Percentiles rank a stretch among this genome's conserved stretches.
Conservation (phyloP, 92 coral and sea anemone species). For the Meandrina meandrites region DNA sequence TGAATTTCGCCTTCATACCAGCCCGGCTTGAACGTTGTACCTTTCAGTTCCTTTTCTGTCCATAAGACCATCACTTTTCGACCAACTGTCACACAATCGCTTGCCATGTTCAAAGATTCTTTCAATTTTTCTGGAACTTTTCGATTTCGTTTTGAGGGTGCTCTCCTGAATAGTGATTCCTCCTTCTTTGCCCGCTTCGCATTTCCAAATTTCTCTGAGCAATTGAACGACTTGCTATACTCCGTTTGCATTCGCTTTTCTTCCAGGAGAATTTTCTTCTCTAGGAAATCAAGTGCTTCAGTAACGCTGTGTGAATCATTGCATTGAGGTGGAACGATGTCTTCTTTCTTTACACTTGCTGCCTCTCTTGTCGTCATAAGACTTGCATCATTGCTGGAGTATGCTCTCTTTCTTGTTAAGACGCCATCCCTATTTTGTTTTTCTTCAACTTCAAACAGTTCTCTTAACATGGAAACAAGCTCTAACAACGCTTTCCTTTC, state of each 20-base stretch:
- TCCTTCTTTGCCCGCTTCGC: not conserved
- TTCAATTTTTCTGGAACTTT: constrained; percentile 29
- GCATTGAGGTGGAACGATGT: not conserved
- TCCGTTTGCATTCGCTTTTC: constrained; percentile 19
- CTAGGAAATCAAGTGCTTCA: constrained; percentile 25
- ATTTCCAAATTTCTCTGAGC: constrained; percentile 19
- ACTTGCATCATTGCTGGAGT: constrained; percentile 38
- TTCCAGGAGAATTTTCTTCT: constrained; percentile 25
- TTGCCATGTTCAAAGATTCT: constrained; percentile 13
- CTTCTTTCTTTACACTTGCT: not conserved
- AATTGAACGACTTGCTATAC: not conserved
- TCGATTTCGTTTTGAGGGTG: constrained; percentile 18
- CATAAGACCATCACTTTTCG: constrained; percentile 37
- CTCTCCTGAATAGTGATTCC: not conserved
- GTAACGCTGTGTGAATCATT: not conserved
- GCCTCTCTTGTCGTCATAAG: constrained; percentile 40
- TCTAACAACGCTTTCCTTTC: constrained; percentile 43
- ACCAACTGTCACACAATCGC: constrained; percentile 15
- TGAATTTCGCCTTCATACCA: constrained; percentile 47
- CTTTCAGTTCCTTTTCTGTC: constrained; percentile 37
- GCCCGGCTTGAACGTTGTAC: constrained; percentile 30
- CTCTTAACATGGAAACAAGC: constrained; percentile 32
- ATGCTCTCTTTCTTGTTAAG: constrained; percentile 21
- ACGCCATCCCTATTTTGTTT: constrained; percentile 32
- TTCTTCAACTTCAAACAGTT: constrained; percentile 21